A percentile compares a stretch with the other conserved stretches of the same genome.
Conservation (phyloP, 2,888 invertebrate genomes). For the Cataglyphis altisquamis region DNA sequence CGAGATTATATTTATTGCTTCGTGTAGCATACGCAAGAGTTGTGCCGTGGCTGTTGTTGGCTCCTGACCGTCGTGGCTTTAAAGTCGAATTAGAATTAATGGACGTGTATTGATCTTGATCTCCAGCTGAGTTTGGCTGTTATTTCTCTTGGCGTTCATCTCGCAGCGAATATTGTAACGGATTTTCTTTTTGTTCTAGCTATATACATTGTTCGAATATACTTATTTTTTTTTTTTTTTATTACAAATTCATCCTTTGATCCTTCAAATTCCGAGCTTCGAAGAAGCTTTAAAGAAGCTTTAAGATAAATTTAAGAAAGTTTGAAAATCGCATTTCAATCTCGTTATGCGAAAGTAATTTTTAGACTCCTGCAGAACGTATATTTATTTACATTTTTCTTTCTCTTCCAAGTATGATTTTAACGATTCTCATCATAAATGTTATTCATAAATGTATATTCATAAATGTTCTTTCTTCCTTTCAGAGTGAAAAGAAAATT, state of each 20-base stretch:
- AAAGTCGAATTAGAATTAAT: conserved; percentile 27
- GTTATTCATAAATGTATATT: conserved; percentile 19
- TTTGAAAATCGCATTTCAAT: conserved; percentile 55
- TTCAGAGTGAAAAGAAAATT: neutral
- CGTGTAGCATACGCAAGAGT: conserved; percentile 17
- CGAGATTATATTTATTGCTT: conserved; percentile 30
- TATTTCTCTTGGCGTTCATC: neutral
- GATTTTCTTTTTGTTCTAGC: conserved; percentile 8
- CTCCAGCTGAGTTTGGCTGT: conserved; percentile 22
- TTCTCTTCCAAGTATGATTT: conserved; percentile 27
- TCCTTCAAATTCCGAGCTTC: neutral
- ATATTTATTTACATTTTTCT: conserved; percentile 17
- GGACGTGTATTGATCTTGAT: conserved; percentile 36
- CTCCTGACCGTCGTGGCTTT: conserved; percentile 12
- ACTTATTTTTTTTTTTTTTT: conserved; percentile 1
- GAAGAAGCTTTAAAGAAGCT: neutral
- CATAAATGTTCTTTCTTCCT: conserved; percentile 27
- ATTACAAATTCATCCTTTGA: neutral
- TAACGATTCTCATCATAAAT: conserved; percentile 10
- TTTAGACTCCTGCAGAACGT: neutral
- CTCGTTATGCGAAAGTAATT: conserved; percentile 56
- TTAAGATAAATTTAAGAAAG: neutral
- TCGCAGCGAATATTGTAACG: neutral
- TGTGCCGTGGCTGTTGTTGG: neutral
- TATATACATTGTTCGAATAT: conserved; percentile 21